Evolutionary conservation across 2,888 invertebrate species (phyloP).

Genomic region (Leptinotarsa peninsularis): DNA sequence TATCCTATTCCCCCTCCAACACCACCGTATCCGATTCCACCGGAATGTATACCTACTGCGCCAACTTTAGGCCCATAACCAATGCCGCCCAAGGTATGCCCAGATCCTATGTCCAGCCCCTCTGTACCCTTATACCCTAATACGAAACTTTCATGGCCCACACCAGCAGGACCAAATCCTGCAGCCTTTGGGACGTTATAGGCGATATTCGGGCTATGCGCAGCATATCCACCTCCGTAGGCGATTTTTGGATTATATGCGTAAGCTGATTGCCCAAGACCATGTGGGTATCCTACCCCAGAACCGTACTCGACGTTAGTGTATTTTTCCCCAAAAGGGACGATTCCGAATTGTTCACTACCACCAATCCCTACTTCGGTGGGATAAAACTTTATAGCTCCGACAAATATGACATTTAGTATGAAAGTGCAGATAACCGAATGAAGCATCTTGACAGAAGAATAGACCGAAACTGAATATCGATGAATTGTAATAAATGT

Average conservation of each 20-base stretch:
- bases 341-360: constrained; percentile 11
- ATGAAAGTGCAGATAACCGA: not conserved
- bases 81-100: not conserved
- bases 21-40: constrained; percentile 38
- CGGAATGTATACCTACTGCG: constrained; percentile 10
- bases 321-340: constrained; percentile 24
- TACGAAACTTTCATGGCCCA: constrained; percentile 8
- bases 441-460: constrained; percentile 12
- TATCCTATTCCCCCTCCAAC: constrained; percentile 64
- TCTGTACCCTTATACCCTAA: constrained; percentile 7
- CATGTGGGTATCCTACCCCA: constrained; percentile 22
- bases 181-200: constrained; percentile 18
- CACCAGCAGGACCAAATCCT: constrained; percentile 6
- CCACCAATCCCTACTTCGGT: not conserved
- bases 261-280: constrained; percentile 24
- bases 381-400: constrained; percentile 6
- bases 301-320: constrained; percentile 30
- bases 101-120: not conserved
- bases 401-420: not conserved
- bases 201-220: constrained; percentile 3
- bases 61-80: not conserved
- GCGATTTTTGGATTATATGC: not conserved
- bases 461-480: constrained; percentile 13
- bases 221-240: not conserved
- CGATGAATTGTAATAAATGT: constrained; percentile 1